Conservation (phyloP, 2,888 invertebrate species). For the Heliconius aoede region DNA sequence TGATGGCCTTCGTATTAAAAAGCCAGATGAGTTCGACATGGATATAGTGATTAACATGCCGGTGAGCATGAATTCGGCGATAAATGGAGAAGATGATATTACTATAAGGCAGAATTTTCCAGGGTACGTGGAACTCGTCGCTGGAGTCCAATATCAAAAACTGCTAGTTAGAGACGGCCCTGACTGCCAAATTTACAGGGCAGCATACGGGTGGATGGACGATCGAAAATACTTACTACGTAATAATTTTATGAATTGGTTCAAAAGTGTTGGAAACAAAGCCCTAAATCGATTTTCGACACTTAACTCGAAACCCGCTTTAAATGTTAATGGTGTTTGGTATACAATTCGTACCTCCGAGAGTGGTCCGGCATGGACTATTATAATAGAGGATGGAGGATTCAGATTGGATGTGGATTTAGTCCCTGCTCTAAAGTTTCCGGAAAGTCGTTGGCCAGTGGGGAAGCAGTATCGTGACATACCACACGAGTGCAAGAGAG, state of each 20-base stretch:
- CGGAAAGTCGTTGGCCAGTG: constrained; percentile 70
- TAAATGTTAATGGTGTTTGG: constrained; percentile 65
- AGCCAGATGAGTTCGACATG: constrained; percentile 82
- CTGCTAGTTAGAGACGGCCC: constrained; percentile 57
- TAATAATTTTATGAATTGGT: constrained; percentile 79
- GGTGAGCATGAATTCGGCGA: constrained; percentile 58
- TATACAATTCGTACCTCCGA: constrained; percentile 61
- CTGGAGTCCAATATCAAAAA: constrained; percentile 65
- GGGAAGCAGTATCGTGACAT: constrained; percentile 56
- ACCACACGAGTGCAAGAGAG: constrained; percentile 55
- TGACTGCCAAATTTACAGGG: constrained; percentile 64
- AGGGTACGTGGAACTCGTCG: constrained; percentile 74
- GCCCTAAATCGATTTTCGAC: constrained; percentile 64
- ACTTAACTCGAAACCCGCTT: constrained; percentile 43
- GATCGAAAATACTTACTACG: constrained; percentile 69
- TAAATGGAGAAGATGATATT: constrained; percentile 64
- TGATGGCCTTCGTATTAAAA: constrained; percentile 82
- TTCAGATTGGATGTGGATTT: constrained; percentile 78
- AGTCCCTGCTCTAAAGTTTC: constrained; percentile 80
- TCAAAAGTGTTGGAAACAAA: constrained; percentile 75
- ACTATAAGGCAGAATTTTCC: constrained; percentile 65
- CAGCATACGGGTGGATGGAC: constrained; percentile 71
- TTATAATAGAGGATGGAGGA: constrained; percentile 64
- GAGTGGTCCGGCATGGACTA: constrained; percentile 83
- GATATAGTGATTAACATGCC: constrained; percentile 82